A percentile compares a stretch with the other conserved stretches of the same genome.
These are phyloP conservation scores for Elymnias hypermnestra DNA, from an alignment of 1,140 invertebrate genomes.

Conservation along the genomic window DNA sequence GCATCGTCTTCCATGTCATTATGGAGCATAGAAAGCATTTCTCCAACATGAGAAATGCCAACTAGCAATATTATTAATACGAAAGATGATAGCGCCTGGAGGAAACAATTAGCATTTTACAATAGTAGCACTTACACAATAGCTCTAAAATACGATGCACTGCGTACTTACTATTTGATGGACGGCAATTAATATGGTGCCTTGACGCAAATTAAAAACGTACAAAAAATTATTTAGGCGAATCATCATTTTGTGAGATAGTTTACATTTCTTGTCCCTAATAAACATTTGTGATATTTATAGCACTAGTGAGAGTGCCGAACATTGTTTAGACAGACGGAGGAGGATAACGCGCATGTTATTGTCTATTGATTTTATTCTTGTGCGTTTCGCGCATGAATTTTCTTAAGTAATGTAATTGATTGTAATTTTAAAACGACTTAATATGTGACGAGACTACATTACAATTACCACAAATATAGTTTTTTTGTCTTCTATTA, in stretches of 20 bases:
- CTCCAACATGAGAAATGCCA: conserved; percentile 60
- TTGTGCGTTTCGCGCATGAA: conserved; percentile 42
- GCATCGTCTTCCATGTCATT: conserved; percentile 67
- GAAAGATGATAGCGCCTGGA: conserved; percentile 64
- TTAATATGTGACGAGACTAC: too few species aligned
- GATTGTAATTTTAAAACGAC: too few species aligned
- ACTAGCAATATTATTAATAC: conserved; percentile 61
- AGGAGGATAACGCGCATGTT: conserved; percentile 46
- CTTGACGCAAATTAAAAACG: conserved; percentile 68
- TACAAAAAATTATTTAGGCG: conserved; percentile 68
- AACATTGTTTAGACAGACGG: conserved; percentile 41
- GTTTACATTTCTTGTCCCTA: conserved; percentile 59
- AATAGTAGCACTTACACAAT: too few species aligned
- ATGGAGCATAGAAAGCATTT: conserved; percentile 62
- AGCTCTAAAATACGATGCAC: too few species aligned
- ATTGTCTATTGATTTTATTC: conserved; percentile 52
- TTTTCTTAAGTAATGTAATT: conserved; percentile 1
- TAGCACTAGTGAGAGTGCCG: conserved; percentile 30
- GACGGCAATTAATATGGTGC: conserved; percentile 68
- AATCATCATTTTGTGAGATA: conserved; percentile 62
- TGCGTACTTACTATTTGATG: conserved; percentile 65
- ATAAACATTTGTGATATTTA: conserved; percentile 63
- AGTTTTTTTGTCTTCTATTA: too few species aligned
- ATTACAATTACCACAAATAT: too few species aligned
- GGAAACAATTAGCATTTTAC: conserved; percentile 22